Base-by-base conservation (phyloP, 2,113 vertebrate species). In the Vidua macroura region DNA sequence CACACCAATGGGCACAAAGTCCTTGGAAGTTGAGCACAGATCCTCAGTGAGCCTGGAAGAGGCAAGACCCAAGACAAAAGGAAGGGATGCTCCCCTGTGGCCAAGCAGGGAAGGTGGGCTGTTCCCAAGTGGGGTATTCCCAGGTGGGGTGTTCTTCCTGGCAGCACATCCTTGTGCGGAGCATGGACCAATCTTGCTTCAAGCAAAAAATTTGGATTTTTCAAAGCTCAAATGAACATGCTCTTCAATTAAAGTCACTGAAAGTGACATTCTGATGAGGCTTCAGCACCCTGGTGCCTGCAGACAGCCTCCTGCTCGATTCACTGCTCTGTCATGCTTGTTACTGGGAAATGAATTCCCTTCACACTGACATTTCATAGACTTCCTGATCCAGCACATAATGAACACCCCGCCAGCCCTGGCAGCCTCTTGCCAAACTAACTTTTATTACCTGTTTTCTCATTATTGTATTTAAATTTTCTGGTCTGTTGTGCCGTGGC, bases 351-450 rank as follows among this genome's bases (percentile, higher is more conserved):
- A 96, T 96, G 91, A 96, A 95, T 96, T 97, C 92, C 83, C 83
- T 95, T 94, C 95, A 94, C 92, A 72, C 93, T 96, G 96, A 95
- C 96, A 96, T 96, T 95, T 96, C 95, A 92, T 96, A 96, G 64
- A 81, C 91, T 96, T 91, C 94, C 85, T 89, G 90, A 92, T 95
- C 91, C 59, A 83, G 92, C 80, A 63, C n/a, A 95, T 96, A 96
- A 97, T 81, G 94, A 97, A 96, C 91, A 88, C 68, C 70, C 83
- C 2, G 4, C 92, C 94, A 96, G 66, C 79, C 78, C 88, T 84
- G 92, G 86, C 94, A 95, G 93, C 70, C 77, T 87, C 83, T 81
- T 75, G 74, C 92, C 90, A 93, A 96, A 92, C 90, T 90, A 94
- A 96, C 91, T 93, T 96, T 96, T 88, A 77, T 92, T 93, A 48